Percentiles rank a stretch among this genome's conserved stretches.
Conservation (phyloP, 2,888 invertebrate species). For the Proisotoma minuta region DNA sequence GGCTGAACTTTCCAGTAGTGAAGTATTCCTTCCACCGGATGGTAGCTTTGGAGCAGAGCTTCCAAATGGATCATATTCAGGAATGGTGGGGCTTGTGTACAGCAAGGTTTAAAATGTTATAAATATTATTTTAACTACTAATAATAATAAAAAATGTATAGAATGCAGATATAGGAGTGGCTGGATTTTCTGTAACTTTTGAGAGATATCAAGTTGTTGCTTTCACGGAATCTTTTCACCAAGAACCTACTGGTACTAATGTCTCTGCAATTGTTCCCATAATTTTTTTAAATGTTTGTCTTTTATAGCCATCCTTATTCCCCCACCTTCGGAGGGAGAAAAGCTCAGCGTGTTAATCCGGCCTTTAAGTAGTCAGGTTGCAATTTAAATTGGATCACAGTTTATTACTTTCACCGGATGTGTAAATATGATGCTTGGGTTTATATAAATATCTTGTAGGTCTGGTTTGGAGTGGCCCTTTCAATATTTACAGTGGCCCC, state of each 20-base stretch:
- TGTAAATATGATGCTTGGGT: neutral
- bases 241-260: constrained; percentile 39
- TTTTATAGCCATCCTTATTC: constrained; percentile 41
- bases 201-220: constrained; percentile 33
- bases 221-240: constrained; percentile 40
- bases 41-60: constrained; percentile 39
- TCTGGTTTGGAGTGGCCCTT: constrained; percentile 41
- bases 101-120: constrained; percentile 35
- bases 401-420: neutral
- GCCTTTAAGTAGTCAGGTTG: constrained; percentile 35
- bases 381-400: neutral
- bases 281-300: too few relatives aligned
- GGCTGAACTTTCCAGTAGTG: constrained; percentile 21
- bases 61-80: constrained; percentile 42
- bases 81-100: constrained; percentile 43
- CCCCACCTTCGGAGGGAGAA: constrained; percentile 39
- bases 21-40: constrained; percentile 29
- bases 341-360: constrained; percentile 42
- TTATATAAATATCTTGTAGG: constrained; percentile 19
- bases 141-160: too few relatives aligned
- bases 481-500: constrained; percentile 38
- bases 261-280: too few relatives aligned
- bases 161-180: constrained; percentile 43
- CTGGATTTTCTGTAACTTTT: constrained; percentile 42
- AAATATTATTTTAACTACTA: neutral